Base-by-base conservation (phyloP, 2,888 invertebrate genomes). In the Cerastis leucographa region DNA sequence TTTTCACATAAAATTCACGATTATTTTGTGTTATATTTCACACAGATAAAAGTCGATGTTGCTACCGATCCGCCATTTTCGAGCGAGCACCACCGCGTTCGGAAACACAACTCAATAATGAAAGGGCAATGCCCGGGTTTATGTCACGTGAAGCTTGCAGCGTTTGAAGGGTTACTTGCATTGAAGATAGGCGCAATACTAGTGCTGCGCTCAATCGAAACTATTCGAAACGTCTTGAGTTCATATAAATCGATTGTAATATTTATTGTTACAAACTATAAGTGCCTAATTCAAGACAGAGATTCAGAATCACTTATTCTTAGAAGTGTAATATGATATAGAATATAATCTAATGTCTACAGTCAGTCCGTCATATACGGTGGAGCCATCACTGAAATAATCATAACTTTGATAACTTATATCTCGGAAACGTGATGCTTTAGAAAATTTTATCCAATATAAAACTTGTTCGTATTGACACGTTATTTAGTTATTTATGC, bases 91-190 rank as follows among this genome's bases (percentile, higher is more conserved):
- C 91, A 90, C 92, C 93, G 88, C 94, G 94, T 93, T 95, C 95
- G 88, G 92, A 95, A 93, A 94, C 93, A 91, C 93, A 92, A 93
- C 92, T 94, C 95, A 92, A 95, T 95, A 95, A 92, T 92, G 93
- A 95, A 94, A 96, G 96, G 96, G 96, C 96, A 96, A 94, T 94
- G 96, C 93, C 95, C 96, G 94, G 91, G 88, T 90, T 87, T 88
- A 91, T 91, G 79, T 86, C 78, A 80, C 77, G 82, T 92, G 94
- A 94, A 94, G 88, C 84, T 81, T 78, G 86, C 79, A 74, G 78
- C 88, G 74, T 70, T 77, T 81, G 66, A 65, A 81, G 78, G 82
- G 83, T 81, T 84, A 80, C 71, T 68, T 70, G 74, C 71, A 71
- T 61, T 91, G 94, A 94, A 93, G 87, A 66, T 91, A 89, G 90